These are phyloP conservation scores for Myotis lucifugus DNA, from an alignment of 2,113 vertebrate species.

Conservation along the genomic window DNA sequence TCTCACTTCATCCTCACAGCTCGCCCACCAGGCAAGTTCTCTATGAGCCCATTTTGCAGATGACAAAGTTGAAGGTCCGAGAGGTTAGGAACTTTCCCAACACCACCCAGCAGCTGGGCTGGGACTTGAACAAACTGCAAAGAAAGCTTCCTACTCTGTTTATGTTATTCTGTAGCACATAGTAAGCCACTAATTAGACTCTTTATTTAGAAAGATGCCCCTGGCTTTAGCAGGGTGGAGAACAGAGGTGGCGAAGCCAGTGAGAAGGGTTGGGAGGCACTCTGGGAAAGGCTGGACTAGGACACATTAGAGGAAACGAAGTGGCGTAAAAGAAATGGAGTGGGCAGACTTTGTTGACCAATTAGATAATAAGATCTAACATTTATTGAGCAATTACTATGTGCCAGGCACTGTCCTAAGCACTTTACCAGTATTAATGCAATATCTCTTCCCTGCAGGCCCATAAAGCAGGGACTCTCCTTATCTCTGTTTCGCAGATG, in stretches of 20 bases:
- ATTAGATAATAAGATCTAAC: background rate
- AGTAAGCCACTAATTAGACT: background rate
- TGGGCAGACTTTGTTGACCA: background rate
- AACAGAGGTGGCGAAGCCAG: background rate
- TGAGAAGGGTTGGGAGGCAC: background rate
- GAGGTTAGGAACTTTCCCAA: background rate
- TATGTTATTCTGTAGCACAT: background rate
- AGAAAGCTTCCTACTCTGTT: background rate
- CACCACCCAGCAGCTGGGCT: background rate
- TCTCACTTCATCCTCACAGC: background rate
- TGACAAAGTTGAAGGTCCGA: background rate
- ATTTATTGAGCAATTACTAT: background rate
- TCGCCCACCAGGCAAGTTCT: background rate
- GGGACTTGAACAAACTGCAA: background rate
- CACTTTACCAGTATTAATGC: background rate
- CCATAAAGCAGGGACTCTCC: background rate
- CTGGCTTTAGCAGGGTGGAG: background rate
- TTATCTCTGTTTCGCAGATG: background rate
- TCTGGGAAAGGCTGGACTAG: background rate
- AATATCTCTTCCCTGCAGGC: background rate
- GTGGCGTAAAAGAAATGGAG: background rate
- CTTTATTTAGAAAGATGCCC: background rate
- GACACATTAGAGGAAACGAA: fast-evolving
- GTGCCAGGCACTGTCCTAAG: background rate
- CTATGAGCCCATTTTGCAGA: background rate